A percentile compares a stretch with the other conserved stretches of the same genome.
phyloP scores from a whole-genome alignment of 2,888 invertebrate species.

The Silvanus unidentatus region DNA sequence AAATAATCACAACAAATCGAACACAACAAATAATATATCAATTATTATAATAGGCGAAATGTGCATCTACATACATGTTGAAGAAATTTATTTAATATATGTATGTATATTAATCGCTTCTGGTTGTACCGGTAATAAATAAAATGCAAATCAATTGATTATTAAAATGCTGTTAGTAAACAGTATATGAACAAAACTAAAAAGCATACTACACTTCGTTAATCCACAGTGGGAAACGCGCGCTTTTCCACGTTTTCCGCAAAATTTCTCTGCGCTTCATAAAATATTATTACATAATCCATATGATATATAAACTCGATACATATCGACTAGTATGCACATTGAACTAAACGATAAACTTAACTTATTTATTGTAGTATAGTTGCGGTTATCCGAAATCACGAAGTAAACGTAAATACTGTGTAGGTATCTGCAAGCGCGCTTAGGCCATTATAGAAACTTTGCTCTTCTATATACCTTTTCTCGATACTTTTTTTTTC shows the following conservation, averaged over 20 bases:
- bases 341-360: conserved; percentile 8
- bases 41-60: conserved; percentile 13
- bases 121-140: conserved; percentile 22
- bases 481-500: too few relatives aligned
- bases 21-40: conserved; percentile 28
- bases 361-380: conserved; percentile 11
- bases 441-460: background rate
- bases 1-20: conserved; percentile 14
- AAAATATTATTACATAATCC: too few relatives aligned
- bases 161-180: conserved; percentile 18
- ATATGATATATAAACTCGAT: conserved; percentile 3
- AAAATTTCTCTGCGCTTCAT: too few relatives aligned
- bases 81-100: conserved; percentile 7
- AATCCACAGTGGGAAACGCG: too few relatives aligned
- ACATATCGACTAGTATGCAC: background rate
- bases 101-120: conserved; percentile 15
- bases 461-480: background rate
- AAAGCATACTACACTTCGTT: too few relatives aligned
- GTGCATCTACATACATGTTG: conserved; percentile 3
- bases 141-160: conserved; percentile 23
- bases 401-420: conserved; percentile 11
- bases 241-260: too few relatives aligned
- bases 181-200: background rate
- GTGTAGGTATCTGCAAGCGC: conserved; percentile 3
- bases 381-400: conserved; percentile 14